Evolutionary conservation across 2,888 invertebrate genomes (phyloP), one percentile per base, ranked within the genome.

Genomic region (Sinelater perroti): DNA sequence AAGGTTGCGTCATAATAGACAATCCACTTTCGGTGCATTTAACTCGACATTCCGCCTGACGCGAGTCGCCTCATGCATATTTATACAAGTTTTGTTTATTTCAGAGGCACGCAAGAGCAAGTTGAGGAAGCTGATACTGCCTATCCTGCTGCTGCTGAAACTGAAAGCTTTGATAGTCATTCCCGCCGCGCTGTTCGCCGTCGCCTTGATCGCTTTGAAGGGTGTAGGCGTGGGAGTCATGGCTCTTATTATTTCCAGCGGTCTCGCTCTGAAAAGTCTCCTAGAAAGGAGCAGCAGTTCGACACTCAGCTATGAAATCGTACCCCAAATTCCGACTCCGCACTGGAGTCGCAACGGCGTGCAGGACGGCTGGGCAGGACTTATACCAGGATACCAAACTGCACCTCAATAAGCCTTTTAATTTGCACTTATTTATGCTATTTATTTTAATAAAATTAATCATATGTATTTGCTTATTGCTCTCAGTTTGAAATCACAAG

Each of bases 161-260:
- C 71, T 88, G 67, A 87, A 87, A 73, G 82, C 85, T 46, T 79
- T 83, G 30, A 78, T 87, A 24, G 77, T 87, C 36, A 72, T 87
- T 46, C 87, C 87, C 20, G 79, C 86, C 17, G 72, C 86, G 36
- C 79, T 88, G 61, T 82, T 84, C 16, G 72, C 83, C 53, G 81
- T 88, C 36, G 84, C 84, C n/a, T 75, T 87, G 59, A 80, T 87
- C 42, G 85, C 87, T 5, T 81, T 87, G 67, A 87, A 87, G 75
- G 87, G 86, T 50, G 78, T 88, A 49, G 85, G 84, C 55, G 82
- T 84, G 20, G 85, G 87, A 42, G 70, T 86, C 35, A 78, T 85
- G 61, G 85, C 87, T 18, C 77, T 88, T 60, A 75, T 85, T 26
- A 77, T 88, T 28, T 83, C 87, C 16, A 85, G 83, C 28, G 76